Evolutionary conservation across 2,888 invertebrate genomes (phyloP).

Genomic region (Pteria penguin): DNA sequence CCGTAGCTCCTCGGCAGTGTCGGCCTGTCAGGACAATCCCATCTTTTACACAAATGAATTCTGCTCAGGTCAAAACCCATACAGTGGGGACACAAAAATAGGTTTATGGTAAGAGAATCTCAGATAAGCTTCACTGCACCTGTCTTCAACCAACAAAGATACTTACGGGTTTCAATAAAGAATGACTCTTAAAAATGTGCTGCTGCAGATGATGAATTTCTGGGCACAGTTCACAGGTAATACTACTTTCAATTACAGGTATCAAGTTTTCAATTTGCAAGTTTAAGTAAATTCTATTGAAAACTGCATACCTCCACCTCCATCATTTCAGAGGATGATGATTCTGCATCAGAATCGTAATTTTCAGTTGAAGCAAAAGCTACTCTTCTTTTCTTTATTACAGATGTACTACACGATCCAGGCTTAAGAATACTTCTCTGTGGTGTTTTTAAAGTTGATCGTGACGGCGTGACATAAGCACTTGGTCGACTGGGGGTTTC

Average conservation of each 20-base stretch:
- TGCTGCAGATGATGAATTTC: not conserved
- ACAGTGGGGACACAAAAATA: too few species aligned
- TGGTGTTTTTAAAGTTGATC: slow-evolving; percentile 53
- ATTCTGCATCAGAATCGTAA: slow-evolving; percentile 55
- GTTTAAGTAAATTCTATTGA: too few species aligned
- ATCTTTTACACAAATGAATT: too few species aligned
- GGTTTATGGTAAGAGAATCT: too few species aligned
- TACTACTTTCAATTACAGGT: too few species aligned
- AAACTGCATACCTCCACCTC: slow-evolving; percentile 73
- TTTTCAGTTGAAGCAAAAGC: slow-evolving; percentile 56
- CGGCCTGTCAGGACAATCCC: too few species aligned
- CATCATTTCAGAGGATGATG: slow-evolving; percentile 69
- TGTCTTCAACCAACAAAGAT: not conserved
- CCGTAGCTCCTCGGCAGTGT: too few species aligned
- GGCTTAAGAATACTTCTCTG: slow-evolving; percentile 67
- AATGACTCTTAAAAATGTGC: not conserved
- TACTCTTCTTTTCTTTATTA: slow-evolving; percentile 69
- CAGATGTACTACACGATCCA: slow-evolving; percentile 52
- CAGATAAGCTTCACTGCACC: not conserved
- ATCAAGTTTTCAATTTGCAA: too few species aligned
- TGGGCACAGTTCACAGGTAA: too few species aligned
- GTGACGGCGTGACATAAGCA: slow-evolving; percentile 16
- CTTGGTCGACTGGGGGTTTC: not conserved
- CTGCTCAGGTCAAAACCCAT: too few species aligned
- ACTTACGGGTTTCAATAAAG: not conserved